Conservation (phyloP, 1,140 invertebrate species). For the Anthonomus grandis region DNA sequence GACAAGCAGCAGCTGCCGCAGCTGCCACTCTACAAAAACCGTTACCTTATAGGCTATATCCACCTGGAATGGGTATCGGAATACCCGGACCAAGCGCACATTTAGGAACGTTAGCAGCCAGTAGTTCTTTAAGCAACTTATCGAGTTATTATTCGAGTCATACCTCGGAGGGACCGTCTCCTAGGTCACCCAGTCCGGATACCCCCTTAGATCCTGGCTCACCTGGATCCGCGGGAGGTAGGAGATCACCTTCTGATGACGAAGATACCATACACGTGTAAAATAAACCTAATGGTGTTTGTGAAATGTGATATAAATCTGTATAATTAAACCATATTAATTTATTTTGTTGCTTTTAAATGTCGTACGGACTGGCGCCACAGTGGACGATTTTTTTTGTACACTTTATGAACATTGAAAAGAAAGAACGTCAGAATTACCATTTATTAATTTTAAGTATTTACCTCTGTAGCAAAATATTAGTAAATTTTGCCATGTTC, state of each 20-base stretch:
- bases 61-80: conserved; percentile 58
- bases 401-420: too few relatives aligned
- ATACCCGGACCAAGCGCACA: conserved; percentile 62
- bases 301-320: conserved; percentile 42
- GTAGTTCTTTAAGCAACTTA: conserved; percentile 57
- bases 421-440: too few relatives aligned
- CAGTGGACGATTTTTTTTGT: too few relatives aligned
- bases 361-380: conserved; percentile 39
- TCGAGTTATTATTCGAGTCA: conserved; percentile 60
- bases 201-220: conserved; percentile 51
- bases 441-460: too few relatives aligned
- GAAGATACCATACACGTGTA: conserved; percentile 54
- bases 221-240: conserved; percentile 40
- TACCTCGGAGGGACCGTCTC: conserved; percentile 44
- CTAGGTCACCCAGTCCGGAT: conserved; percentile 43
- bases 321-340: conserved; percentile 34
- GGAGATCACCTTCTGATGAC: conserved; percentile 55
- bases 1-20: conserved; percentile 67
- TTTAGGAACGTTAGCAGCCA: conserved; percentile 56
- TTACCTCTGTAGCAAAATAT: too few relatives aligned
- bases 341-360: conserved; percentile 44
- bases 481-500: too few relatives aligned
- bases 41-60: conserved; percentile 76
- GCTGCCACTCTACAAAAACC: conserved; percentile 83
- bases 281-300: conserved; percentile 20